These are phyloP conservation scores for Lamellibrachia luymesi DNA, from an alignment of 1,140 invertebrate species.

Conservation along the genomic window DNA sequence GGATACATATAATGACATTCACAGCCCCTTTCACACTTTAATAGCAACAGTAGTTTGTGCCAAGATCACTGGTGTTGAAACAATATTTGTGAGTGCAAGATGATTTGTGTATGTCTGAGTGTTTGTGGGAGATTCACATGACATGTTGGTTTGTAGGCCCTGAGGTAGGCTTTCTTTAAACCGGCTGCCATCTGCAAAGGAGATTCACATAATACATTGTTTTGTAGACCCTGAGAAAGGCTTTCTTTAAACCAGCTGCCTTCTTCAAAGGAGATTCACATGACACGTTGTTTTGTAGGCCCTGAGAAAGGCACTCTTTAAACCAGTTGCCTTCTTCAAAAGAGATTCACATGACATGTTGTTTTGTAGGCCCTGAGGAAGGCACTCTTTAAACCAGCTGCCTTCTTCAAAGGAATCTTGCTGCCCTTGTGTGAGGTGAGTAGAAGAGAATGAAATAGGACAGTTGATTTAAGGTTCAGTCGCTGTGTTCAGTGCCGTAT, in stretches of 20 bases:
- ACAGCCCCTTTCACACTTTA: no score
- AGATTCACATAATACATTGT: slow-evolving; percentile 62
- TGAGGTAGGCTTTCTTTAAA: slow-evolving; percentile 92
- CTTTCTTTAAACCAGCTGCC: slow-evolving; percentile 92
- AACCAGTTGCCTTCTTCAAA: slow-evolving; percentile 99
- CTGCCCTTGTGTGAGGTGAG: slow-evolving; percentile 81
- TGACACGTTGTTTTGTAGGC: slow-evolving; percentile 60
- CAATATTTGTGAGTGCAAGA: background rate
- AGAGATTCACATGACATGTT: slow-evolving; percentile 58
- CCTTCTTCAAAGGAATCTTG: slow-evolving; percentile 98
- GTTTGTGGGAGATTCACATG: background rate
- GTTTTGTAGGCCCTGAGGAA: slow-evolving; percentile 75
- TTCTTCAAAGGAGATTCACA: slow-evolving; percentile 95
- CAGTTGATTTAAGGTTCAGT: background rate
- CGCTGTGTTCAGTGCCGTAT: no score
- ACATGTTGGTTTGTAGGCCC: slow-evolving; percentile 62
- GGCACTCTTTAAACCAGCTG: slow-evolving; percentile 92
- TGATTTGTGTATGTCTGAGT: background rate
- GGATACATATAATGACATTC: no score
- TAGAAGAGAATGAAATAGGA: background rate
- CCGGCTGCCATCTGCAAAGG: slow-evolving; percentile 98
- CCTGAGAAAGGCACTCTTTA: slow-evolving; percentile 88
- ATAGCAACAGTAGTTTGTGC: background rate
- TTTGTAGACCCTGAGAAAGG: slow-evolving; percentile 78
- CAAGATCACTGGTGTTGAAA: background rate